Evolutionary conservation across 2,888 invertebrate genomes (phyloP).

Genomic region (Leptinotarsa haldemani): DNA sequence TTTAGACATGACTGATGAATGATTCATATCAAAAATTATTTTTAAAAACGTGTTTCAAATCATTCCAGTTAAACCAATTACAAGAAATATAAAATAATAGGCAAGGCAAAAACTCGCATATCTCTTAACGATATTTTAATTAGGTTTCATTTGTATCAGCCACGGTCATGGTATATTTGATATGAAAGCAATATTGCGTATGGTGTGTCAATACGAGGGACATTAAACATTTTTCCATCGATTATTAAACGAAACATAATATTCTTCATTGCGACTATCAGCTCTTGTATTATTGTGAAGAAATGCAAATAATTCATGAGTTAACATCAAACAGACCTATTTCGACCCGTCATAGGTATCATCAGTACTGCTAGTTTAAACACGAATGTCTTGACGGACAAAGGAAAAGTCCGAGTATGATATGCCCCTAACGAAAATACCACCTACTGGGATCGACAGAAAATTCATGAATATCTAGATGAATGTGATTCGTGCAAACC

Average conservation of each 20-base stretch:
- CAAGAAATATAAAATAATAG: conserved; percentile 13
- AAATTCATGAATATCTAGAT: no score
- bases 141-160: conserved; percentile 1
- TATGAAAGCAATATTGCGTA: neutral
- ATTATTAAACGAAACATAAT: neutral
- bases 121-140: conserved; percentile 4
- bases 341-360: no score
- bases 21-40: neutral
- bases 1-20: neutral
- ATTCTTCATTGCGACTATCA: no score
- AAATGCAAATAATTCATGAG: no score
- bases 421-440: no score
- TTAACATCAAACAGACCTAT: no score
- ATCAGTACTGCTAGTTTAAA: no score
- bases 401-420: no score
- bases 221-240: neutral
- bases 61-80: neutral
- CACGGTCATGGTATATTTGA: conserved; percentile 8
- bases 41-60: neutral
- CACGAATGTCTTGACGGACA: no score
- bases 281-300: no score
- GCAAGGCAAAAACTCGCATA: neutral
- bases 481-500: no score
- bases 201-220: neutral
- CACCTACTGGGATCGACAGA: no score